These are phyloP conservation scores for Nebria salina DNA, from an alignment of 2,888 invertebrate species.

Conservation along the genomic window DNA sequence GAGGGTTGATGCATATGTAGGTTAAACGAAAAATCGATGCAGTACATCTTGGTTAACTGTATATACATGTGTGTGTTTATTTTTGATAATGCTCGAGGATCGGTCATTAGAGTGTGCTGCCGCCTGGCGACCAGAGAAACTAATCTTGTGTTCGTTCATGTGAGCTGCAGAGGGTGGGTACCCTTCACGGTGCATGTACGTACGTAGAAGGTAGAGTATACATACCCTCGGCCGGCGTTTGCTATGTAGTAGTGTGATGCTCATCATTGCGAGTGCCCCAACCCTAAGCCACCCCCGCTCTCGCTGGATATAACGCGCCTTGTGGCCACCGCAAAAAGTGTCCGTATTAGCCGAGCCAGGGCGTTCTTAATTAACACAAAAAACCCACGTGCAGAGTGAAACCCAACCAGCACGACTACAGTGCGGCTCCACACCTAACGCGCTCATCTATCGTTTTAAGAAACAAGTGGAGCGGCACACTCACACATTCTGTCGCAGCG, in stretches of 20 bases:
- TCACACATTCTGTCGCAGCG: background rate
- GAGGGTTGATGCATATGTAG: background rate
- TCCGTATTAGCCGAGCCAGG: conserved; percentile 57
- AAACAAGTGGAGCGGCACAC: background rate
- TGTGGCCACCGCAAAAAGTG: conserved; percentile 55
- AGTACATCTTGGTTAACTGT: background rate
- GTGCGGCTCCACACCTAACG: background rate
- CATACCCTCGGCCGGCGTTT: no score
- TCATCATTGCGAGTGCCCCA: background rate
- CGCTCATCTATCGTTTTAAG: background rate
- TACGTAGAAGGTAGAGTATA: no score
- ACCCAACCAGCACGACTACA: conserved; percentile 42
- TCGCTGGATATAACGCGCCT: background rate
- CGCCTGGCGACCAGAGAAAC: conserved; percentile 11
- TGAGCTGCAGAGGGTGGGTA: conserved; percentile 25
- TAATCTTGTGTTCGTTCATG: conserved; percentile 38
- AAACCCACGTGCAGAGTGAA: conserved; percentile 53
- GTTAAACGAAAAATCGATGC: conserved; percentile 1
- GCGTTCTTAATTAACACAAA: conserved; percentile 62
- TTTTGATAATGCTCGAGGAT: background rate
- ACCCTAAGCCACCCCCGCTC: background rate
- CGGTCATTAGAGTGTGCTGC: conserved; percentile 24
- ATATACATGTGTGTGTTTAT: background rate
- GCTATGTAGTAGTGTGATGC: no score
- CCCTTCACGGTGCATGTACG: background rate